A percentile compares a stretch with the other conserved stretches of the same genome.
These are phyloP conservation scores for Xiphias gladius DNA, from an alignment of 2,113 vertebrate species.

Conservation along the genomic window DNA sequence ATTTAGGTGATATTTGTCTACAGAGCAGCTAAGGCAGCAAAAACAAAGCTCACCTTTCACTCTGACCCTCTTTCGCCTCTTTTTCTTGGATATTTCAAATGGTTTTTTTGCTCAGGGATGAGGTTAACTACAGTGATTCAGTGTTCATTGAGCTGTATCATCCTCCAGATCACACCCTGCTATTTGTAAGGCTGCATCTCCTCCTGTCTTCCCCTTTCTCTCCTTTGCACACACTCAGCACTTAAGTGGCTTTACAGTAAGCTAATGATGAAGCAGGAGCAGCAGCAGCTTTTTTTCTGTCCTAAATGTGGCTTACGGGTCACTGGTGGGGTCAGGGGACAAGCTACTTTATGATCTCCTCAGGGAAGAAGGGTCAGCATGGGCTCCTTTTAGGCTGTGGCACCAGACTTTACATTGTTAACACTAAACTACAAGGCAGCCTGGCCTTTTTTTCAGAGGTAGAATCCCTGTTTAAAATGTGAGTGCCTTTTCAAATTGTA, in stretches of 20 bases:
- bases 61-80: neutral
- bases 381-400: neutral
- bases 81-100: neutral
- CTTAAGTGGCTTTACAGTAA: conserved; percentile 76
- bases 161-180: conserved; percentile 27
- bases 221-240: conserved; percentile 35
- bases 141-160: conserved; percentile 45
- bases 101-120: neutral
- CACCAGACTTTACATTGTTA: neutral
- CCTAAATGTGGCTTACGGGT: conserved; percentile 58
- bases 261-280: conserved; percentile 68
- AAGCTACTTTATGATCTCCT: conserved; percentile 36
- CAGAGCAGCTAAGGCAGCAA: conserved; percentile 4
- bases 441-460: neutral
- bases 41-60: neutral
- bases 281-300: conserved; percentile 49
- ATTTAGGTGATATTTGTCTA: conserved; percentile 5
- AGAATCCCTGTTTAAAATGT: neutral
- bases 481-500: neutral
- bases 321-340: conserved; percentile 26
- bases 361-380: neutral
- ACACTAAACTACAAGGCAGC: neutral
- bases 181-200: conserved; percentile 33
- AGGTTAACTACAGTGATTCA: conserved; percentile 9
- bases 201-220: conserved; percentile 29